Evolutionary conservation across 2,888 invertebrate genomes (phyloP).

Genomic region (Andrena bicolor): DNA sequence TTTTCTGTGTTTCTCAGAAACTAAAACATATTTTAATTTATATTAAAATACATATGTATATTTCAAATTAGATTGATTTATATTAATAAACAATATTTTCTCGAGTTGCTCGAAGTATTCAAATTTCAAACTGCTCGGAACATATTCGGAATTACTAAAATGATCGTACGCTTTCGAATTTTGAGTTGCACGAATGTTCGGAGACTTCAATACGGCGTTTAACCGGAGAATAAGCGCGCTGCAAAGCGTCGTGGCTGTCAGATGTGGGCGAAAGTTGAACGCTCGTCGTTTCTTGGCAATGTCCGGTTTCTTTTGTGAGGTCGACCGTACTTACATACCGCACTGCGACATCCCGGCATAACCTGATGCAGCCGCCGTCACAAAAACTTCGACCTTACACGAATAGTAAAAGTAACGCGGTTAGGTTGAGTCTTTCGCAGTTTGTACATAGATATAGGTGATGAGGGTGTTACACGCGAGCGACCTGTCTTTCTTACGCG

Average conservation of each 20-base stretch:
- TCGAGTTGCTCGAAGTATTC: no score
- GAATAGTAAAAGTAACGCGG: conserved; percentile 38
- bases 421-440: conserved; percentile 11
- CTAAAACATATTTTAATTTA: no score
- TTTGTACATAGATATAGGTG: conserved; percentile 13
- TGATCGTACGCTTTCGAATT: no score
- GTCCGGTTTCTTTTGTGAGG: conserved; percentile 64
- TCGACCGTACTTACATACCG: conserved; percentile 68
- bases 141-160: no score
- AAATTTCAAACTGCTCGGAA: no score
- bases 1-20: no score
- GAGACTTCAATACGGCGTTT: not conserved
- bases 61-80: no score
- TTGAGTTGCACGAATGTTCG: no score
- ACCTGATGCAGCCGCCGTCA: conserved; percentile 37
- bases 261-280: conserved; percentile 28
- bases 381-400: conserved; percentile 53
- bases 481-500: not conserved
- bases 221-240: not conserved
- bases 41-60: no score
- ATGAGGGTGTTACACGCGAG: conserved; percentile 12
- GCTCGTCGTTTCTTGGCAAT: conserved; percentile 34
- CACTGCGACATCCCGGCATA: conserved; percentile 75
- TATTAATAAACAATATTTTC: no score
- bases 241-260: not conserved